Base-by-base conservation (phyloP, 2,113 vertebrate genomes). In the Coracopsis vasa region DNA sequence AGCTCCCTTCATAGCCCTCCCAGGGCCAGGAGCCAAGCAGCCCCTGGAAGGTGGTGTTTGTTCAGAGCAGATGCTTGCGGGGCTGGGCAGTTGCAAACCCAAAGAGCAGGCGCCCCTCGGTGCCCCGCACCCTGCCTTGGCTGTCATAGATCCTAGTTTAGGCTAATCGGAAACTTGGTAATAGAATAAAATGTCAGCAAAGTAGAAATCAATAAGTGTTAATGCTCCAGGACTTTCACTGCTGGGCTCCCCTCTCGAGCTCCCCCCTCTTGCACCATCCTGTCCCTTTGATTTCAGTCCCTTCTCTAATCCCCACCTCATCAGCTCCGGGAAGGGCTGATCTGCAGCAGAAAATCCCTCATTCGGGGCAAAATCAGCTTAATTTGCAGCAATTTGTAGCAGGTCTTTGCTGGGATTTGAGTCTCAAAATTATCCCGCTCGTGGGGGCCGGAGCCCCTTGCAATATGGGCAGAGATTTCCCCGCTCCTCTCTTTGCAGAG, bases 281-380 rank as follows among this genome's bases (percentile, higher is more conserved):
- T 64, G 79, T 95, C 97, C 97, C 96, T 97, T 95, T 97, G 95
- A 96, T 93, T 98, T 97, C 96, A 97, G 94, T 93, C 87, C 96
- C 80, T n/a, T 95, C 98, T 80, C 92, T 98, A 98, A 98, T 98
- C 98, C 98, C 96, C 97, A 98, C 98, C 98, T 98, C 98, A 98
- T 98, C 98, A 98, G 96, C 97, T 98, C 97, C 86, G 92, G 97
- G 97, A 97, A 98, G 97, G 97, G 97, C 96, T 98, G 98, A 98
- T 98, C 98, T 98, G 97, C 96, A 95, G 96, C 95, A 98, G 97
- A 98, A 98, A 98, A 98, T 98, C 98, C 97, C 97, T 98, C 97
- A 98, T 98, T 98, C 98, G 97, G 97, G 97, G 96, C 97, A 97
- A 98, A 98, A 98, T 98, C 98, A 98, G 97, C 98, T 98, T 99